A percentile compares a stretch with the other conserved stretches of the same genome.
These are phyloP conservation scores for Leucozona laternaria DNA, from an alignment of 2,888 invertebrate genomes.

Conservation along the genomic window DNA sequence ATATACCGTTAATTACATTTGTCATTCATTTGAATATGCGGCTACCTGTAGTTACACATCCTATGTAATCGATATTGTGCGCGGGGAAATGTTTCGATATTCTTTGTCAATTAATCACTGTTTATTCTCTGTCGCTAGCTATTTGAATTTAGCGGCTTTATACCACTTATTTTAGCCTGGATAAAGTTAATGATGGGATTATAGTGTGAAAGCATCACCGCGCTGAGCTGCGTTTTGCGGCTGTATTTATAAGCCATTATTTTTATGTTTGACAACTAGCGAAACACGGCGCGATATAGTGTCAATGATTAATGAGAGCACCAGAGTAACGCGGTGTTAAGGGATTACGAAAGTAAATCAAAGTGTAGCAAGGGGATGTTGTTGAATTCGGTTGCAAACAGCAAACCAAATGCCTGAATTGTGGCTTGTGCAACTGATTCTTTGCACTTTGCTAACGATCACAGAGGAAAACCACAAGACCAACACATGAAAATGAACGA, in stretches of 20 bases:
- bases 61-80: no score
- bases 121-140: slow-evolving; percentile 30
- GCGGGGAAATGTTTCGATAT: background rate
- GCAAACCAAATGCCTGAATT: background rate
- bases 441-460: background rate
- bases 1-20: slow-evolving; percentile 61
- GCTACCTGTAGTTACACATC: background rate
- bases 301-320: no score
- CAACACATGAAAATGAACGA: no score
- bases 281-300: slow-evolving; percentile 13
- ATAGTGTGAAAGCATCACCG: slow-evolving; percentile 33
- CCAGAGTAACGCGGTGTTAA: background rate
- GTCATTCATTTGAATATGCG: slow-evolving; percentile 45
- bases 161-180: slow-evolving; percentile 35
- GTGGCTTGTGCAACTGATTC: background rate
- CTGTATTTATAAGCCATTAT: slow-evolving; percentile 62
- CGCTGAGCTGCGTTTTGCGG: background rate
- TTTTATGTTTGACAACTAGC: slow-evolving; percentile 56
- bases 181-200: slow-evolving; percentile 50
- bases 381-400: background rate
- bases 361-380: background rate
- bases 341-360: slow-evolving; percentile 10
- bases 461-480: background rate
- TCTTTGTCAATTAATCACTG: slow-evolving; percentile 63
- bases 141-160: slow-evolving; percentile 39